These are phyloP conservation scores for Uloborus plumipes DNA, from an alignment of 2,888 invertebrate species.

Conservation along the genomic window DNA sequence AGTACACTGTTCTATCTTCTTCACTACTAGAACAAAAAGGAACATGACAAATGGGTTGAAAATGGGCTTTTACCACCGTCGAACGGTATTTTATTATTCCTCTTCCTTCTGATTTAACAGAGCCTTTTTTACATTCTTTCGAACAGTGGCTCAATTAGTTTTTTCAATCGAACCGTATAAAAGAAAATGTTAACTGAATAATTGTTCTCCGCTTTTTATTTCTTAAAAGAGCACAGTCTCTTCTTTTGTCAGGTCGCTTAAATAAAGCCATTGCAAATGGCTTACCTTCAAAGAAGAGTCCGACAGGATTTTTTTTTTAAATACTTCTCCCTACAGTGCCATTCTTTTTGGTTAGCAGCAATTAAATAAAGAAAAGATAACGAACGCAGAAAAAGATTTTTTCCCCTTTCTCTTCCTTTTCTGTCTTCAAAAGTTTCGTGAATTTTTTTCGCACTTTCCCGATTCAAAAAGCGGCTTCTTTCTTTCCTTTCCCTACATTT, in stretches of 20 bases:
- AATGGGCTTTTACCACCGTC: constrained; percentile 59
- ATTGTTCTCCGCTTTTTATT: constrained; percentile 55
- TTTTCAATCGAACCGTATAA: constrained; percentile 63
- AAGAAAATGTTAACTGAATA: constrained; percentile 64
- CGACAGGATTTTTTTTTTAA: constrained; percentile 26
- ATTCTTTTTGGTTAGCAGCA: constrained; percentile 54
- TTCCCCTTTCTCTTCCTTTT: constrained; percentile 14
- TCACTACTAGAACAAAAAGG: constrained; percentile 25
- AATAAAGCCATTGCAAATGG: constrained; percentile 59
- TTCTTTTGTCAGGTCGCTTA: too few species aligned
- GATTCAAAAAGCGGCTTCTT: constrained; percentile 23
- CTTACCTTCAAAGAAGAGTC: constrained; percentile 50
- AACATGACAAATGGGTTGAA: constrained; percentile 60
- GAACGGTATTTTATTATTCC: constrained; percentile 48
- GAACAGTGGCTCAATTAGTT: constrained; percentile 60
- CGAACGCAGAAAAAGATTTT: constrained; percentile 35
- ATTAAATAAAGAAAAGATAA: constrained; percentile 63
- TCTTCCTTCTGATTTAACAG: constrained; percentile 19
- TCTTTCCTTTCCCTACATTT: constrained; percentile 29
- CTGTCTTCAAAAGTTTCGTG: neutral
- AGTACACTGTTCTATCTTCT: neutral
- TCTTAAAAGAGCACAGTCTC: neutral
- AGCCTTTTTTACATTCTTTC: constrained; percentile 21
- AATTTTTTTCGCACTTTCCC: constrained; percentile 10
- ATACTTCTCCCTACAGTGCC: constrained; percentile 16